Percentiles rank a stretch among this genome's conserved stretches.
Conservation (phyloP, 1,140 invertebrate genomes). For the Phymorhynchus buccinoides region DNA sequence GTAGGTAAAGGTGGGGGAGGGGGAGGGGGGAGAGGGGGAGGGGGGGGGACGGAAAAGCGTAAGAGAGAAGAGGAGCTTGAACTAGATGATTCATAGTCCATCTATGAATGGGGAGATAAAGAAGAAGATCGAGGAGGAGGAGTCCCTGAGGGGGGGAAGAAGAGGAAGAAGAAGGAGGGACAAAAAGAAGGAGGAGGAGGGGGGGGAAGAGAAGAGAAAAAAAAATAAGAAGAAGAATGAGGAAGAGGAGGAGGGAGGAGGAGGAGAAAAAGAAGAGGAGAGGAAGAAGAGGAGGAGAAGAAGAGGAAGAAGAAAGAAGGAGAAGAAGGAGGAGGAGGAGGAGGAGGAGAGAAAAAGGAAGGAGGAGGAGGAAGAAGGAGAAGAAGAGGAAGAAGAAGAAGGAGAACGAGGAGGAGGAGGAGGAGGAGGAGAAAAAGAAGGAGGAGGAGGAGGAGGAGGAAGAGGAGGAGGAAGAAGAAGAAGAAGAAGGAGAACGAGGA, state of each 20-base stretch:
- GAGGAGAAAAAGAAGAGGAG: no score
- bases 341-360: neutral
- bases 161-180: neutral
- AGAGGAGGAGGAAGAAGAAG: neutral
- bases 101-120: no score
- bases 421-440: conserved; percentile 4
- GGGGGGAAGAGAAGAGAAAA: neutral
- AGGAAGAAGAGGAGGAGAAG: neutral
- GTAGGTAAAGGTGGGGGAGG: no score
- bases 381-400: neutral
- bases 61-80: no score
- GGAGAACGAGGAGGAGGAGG: conserved; percentile 8
- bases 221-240: no score
- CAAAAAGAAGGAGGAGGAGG: neutral
- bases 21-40: no score
- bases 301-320: neutral
- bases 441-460: neutral
- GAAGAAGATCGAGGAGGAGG: no score
- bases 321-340: neutral
- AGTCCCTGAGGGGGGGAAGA: neutral
- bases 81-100: no score
- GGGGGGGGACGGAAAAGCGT: no score
- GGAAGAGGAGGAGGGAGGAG: no score
- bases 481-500: neutral
- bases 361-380: neutral